Evolutionary conservation across 2,113 vertebrate genomes (phyloP).

Genomic region (Heterocephalus glaber): DNA sequence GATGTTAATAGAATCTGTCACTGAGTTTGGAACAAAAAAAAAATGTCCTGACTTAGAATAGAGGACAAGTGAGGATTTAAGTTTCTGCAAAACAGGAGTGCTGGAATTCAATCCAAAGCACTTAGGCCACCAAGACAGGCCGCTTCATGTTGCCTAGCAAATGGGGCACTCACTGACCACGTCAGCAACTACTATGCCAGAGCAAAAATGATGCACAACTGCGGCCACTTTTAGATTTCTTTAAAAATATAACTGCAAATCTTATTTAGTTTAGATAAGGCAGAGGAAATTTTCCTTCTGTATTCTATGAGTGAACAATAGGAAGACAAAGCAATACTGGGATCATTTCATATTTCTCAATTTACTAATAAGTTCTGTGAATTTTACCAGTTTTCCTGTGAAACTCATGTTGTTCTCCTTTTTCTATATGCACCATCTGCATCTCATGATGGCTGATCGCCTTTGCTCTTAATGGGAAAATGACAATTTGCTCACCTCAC

Average conservation of each 20-base stretch:
- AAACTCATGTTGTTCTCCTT: not conserved
- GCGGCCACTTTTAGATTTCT: not conserved
- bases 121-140: not conserved
- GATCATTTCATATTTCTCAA: not conserved
- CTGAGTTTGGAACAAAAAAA: not conserved
- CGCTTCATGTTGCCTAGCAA: not conserved
- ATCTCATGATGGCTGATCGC: too few relatives aligned
- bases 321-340: not conserved
- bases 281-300: not conserved
- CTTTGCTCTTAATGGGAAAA: not conserved
- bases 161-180: not conserved
- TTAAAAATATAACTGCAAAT: not conserved
- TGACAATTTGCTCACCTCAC: not conserved
- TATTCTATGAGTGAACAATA: not conserved
- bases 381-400: not conserved
- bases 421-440: not conserved
- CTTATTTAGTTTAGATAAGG: not conserved
- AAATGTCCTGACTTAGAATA: constrained; percentile 14
- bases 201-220: not conserved
- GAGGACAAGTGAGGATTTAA: constrained; percentile 5
- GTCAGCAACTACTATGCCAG: not conserved
- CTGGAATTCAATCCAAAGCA: constrained; percentile 27
- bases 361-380: not conserved
- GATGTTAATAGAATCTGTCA: constrained; percentile 58
- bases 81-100: constrained; percentile 23